Evolutionary conservation across 1,140 invertebrate species (phyloP), one percentile per base, ranked within the genome.

Genomic region (Zaprionus gabonicus): DNA sequence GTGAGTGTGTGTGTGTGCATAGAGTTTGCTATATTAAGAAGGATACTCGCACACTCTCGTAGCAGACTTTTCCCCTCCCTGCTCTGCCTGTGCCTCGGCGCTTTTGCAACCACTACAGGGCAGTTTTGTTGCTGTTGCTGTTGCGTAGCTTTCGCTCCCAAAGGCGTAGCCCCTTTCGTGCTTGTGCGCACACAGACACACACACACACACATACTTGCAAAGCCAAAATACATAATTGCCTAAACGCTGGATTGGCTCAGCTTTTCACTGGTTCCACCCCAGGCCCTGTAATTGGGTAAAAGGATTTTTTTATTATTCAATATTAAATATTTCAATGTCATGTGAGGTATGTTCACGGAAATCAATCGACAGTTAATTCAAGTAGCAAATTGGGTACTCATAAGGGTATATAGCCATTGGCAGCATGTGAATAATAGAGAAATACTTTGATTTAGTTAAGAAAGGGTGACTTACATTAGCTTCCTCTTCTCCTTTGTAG

Each of bases 241-340:
- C 74, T 76, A 77, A 83, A 78, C 80, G 60, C 76, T 82, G 64
- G 88, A 91, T 91, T 91, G 88, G 88, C 79, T 73, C 63, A 65
- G 44, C 36, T 44, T 62, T 75, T 44, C 49, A 17, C 55, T 38
- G 62, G 68, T 78, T 72, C 88, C 78, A 91, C 88, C 88, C 88
- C 80, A 88, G 60, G 63, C 53, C 63, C 36, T 74, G 46, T 56
- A 17, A 72, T 28, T 53, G 60, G 58, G 27, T 28, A 64, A 51
- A 28, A 27, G 20, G n/a, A 51, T 51, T 25, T 51, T 51, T 25
- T 51, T 25, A 56, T 56, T 56, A 28, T 56, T 31, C 20, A 56
- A 56, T 56, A 28, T 56, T 56, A 56, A 56, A 56, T 56, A 56
- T 56, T 51, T 51, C 46, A 51, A 56, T 27, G 27, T 31, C 27